Evolutionary conservation across 2,113 vertebrate genomes (phyloP), one percentile per base, ranked within the genome.

Genomic region (Bubo scandiacus): DNA sequence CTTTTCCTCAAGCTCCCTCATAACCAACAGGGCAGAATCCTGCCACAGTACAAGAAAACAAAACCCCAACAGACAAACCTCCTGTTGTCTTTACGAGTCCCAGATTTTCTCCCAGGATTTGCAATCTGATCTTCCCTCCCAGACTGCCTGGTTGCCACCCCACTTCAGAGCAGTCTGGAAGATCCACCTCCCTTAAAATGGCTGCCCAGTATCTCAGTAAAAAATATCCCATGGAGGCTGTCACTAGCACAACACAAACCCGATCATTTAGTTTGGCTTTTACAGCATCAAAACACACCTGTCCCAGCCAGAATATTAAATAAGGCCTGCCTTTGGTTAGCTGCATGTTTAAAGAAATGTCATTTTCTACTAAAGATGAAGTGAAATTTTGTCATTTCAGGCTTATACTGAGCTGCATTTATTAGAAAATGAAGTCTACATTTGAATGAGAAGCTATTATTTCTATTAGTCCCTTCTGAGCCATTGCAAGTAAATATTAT

Each of bases 401-500:
- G 58, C 71, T 91, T 88, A 71, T 17, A 34, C 38, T 14, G 29
- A 87, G 73, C 55, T 91, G 38, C 47, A 66, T 90, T 91, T 96
- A 74, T 85, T 84, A 81, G 74, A 91, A 96, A 96, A 96, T 96
- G 80, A 93, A 92, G 91, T 96, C 84, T 45, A 77, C 61, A 83
- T 95, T 92, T 90, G 84, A 95, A 93, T 94, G 91, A 86, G 88
- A 80, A 92, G 66, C 92, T 88, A 95, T 94, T 96, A 94, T 75
- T 94, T 95, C 85, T 96, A 94, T 96, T 96, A 97, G 94, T 94
- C 55, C 65, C 86, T 86, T 71, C 82, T 91, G 94, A 93, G 78
- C 92, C 34, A 59, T 79, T 0, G 1, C 51, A 70, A 97, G 97
- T 95, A 97, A 97, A 96, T 97, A 94, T 95, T 96, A 95, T 85